Conservation (phyloP, 2,888 invertebrate genomes). For the Hartigia nigra region DNA sequence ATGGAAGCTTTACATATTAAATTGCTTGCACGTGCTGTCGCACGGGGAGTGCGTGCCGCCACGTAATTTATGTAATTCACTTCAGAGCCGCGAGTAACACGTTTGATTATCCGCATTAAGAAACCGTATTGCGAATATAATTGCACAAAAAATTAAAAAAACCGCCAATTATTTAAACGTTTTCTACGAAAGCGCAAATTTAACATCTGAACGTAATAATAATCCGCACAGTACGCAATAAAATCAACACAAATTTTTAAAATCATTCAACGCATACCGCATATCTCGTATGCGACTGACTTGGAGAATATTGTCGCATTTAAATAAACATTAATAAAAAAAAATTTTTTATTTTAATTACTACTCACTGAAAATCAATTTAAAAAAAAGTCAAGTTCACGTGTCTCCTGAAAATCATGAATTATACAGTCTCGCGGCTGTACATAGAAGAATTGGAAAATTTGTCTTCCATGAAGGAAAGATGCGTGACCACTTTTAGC, state of each 20-base stretch:
- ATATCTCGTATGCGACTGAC: too few relatives aligned
- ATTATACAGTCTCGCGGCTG: background rate
- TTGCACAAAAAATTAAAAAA: background rate
- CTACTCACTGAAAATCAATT: background rate
- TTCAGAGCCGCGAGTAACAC: background rate
- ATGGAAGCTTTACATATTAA: slow-evolving; percentile 18
- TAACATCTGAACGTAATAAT: background rate
- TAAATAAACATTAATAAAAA: too few relatives aligned
- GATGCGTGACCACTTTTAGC: background rate
- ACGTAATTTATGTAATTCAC: slow-evolving; percentile 2
- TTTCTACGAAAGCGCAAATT: background rate
- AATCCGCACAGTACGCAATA: background rate
- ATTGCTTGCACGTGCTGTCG: slow-evolving; percentile 8
- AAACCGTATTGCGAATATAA: background rate
- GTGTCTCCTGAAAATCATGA: background rate
- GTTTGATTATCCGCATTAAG: background rate
- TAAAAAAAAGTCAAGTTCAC: background rate
- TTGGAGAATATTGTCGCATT: too few relatives aligned
- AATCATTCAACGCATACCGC: background rate
- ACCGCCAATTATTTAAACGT: background rate
- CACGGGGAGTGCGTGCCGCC: background rate
- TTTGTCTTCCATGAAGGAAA: background rate
- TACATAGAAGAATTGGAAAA: background rate
- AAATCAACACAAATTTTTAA: background rate
- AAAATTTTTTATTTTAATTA: too few relatives aligned